A percentile compares a stretch with the other conserved stretches of the same genome.
Conservation (phyloP, 1,140 invertebrate species). For the Drosophila gunungcola region DNA sequence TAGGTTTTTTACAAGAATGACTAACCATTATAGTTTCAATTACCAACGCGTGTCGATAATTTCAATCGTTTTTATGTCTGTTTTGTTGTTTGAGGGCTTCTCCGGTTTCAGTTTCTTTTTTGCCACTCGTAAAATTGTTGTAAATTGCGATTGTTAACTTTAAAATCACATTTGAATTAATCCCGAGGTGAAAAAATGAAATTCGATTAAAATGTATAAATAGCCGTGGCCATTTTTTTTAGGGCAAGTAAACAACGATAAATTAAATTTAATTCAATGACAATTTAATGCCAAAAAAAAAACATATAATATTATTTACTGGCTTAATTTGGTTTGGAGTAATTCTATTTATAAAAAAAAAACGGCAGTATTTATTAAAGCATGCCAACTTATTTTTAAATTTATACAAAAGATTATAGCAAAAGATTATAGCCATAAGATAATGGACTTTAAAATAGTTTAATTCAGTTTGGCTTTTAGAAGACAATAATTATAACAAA, state of each 20-base stretch:
- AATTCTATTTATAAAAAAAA: background rate
- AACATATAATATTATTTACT: background rate
- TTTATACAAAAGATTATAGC: background rate
- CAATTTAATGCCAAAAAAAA: constrained; percentile 9
- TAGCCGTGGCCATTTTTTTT: constrained; percentile 14
- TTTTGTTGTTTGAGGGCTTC: constrained; percentile 14
- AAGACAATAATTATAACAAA: background rate
- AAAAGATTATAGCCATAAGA: background rate
- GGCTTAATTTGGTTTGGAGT: background rate
- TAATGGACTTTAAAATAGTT: background rate
- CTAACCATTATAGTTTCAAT: constrained; percentile 64
- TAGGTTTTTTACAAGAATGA: constrained; percentile 34
- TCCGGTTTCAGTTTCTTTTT: constrained; percentile 15
- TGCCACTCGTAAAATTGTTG: constrained; percentile 26
- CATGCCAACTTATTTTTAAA: background rate
- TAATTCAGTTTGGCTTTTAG: background rate
- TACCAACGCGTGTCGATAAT: constrained; percentile 68
- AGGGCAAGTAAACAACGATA: constrained; percentile 22
- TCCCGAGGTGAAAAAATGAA: constrained; percentile 13
- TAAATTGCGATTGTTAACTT: constrained; percentile 40
- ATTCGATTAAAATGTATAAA: constrained; percentile 43
- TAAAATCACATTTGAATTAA: constrained; percentile 49
- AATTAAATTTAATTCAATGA: constrained; percentile 57
- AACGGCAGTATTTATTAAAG: background rate
- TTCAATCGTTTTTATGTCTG: constrained; percentile 41